Base-by-base conservation (phyloP, 1,140 invertebrate species). In the Cepaea nemoralis region DNA sequence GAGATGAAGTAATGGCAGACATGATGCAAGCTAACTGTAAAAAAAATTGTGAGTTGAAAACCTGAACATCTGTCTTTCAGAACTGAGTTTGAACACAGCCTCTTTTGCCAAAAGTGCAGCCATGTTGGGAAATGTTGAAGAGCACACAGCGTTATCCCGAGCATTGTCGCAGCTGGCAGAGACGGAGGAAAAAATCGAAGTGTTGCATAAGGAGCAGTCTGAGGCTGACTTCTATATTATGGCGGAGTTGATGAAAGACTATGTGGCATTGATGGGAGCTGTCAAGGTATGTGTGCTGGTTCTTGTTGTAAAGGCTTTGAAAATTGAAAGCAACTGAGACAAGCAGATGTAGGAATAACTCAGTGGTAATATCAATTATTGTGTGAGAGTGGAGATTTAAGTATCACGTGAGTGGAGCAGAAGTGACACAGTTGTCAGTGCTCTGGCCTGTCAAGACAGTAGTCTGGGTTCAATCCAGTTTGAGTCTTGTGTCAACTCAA, bases 221-320 rank as follows among this genome's bases (percentile, higher is more conserved):
- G 98, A 99, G 89, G 96, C 96, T 0, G 98, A 99, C 92, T 97
- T 98, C 89, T 98, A 95, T 89, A 94, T 97, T 63, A 94, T 99
- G 77, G 95, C 96, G 71, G 98, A 99, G 93, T 94, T 98, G 82
- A 92, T 99, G 45, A 97, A 98, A 83, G 98, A 99, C 91, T 99
- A 99, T 90, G 94, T 99, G 35, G 95, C 96, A 10, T 93, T 99
- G 1, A 95, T 99, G 88, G 96, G 95, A 1, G 95, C 97, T 81
- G 96, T 99, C 45, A 98, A 98, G 92, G 95, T 95, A 88, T 84
- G 86, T 55, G n/a, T n/a, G n/a, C n/a, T n/a, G n/a, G n/a, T n/a
- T n/a, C n/a, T n/a, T 59, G n/a, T n/a, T n/a, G n/a, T n/a, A n/a
- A n/a, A n/a, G n/a, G n/a, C 40, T 50, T 6, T 45, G 50, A 55